These are phyloP conservation scores for Lacanobia wlatinum DNA, from an alignment of 2,888 invertebrate genomes.

Conservation along the genomic window DNA sequence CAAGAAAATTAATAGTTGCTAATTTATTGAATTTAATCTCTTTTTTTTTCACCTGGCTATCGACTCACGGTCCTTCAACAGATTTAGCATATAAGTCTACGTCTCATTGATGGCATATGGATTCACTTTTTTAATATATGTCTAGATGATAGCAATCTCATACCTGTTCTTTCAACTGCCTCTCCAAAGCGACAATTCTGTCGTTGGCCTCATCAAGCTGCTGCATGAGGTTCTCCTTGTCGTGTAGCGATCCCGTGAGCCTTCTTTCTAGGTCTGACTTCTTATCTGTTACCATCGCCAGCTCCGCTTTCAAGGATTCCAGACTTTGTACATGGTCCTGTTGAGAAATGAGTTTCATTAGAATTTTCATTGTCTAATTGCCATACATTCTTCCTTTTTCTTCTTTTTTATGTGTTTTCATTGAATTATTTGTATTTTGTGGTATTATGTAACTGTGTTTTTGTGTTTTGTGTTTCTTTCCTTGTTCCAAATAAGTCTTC, in stretches of 20 bases:
- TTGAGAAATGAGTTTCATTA: conserved; percentile 22
- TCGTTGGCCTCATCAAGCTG: conserved; percentile 97
- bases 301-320: conserved; percentile 96
- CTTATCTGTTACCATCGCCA: conserved; percentile 95
- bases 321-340: conserved; percentile 97
- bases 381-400: no score
- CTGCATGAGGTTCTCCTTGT: conserved; percentile 94
- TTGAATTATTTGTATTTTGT: no score
- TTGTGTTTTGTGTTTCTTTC: no score
- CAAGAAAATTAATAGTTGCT: background rate
- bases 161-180: conserved; percentile 95
- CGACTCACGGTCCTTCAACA: no score
- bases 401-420: no score
- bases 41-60: background rate
- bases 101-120: no score
- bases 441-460: no score
- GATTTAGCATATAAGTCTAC: no score
- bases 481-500: no score
- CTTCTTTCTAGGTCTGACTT: conserved; percentile 96
- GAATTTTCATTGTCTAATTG: no score
- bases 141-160: conserved; percentile 37
- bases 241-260: conserved; percentile 93
- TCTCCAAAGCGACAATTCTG: conserved; percentile 96
- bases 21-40: background rate
- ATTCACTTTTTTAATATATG: no score